Percentiles rank a stretch among this genome's conserved stretches.
phyloP scores from a whole-genome alignment of 92 coral and sea anemone genomes.

The Parazoanthus darwini region DNA sequence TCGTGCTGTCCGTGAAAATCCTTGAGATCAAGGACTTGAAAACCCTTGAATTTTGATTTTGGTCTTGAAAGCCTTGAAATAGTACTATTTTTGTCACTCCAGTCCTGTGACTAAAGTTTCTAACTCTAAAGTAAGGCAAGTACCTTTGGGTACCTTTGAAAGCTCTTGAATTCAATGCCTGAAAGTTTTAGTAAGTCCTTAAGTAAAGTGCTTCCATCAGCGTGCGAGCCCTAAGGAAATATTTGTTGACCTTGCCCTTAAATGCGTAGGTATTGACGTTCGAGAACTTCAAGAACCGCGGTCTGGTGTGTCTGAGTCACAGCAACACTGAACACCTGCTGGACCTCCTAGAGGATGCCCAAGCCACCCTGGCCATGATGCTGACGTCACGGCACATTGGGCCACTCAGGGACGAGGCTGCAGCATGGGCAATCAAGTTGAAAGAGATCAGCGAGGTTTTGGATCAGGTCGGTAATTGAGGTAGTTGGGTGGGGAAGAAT shows the following conservation, averaged over 20 bases:
- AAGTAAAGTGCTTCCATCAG: too few relatives aligned
- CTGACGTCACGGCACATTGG: slow-evolving; percentile 97
- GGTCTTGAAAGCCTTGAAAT: too few relatives aligned
- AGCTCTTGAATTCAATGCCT: too few relatives aligned
- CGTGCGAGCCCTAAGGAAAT: too few relatives aligned
- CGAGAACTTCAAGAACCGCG: slow-evolving; percentile 96
- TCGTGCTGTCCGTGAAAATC: too few relatives aligned
- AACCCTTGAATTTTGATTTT: too few relatives aligned
- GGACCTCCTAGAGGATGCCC: slow-evolving; percentile 94
- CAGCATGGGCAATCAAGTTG: slow-evolving; percentile 97
- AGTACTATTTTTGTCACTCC: too few relatives aligned
- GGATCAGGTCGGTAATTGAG: slow-evolving; percentile 72
- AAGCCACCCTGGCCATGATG: slow-evolving; percentile 96
- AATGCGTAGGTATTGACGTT: slow-evolving; percentile 75
- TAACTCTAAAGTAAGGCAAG: too few relatives aligned
- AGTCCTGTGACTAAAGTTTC: too few relatives aligned
- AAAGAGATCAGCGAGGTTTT: slow-evolving; percentile 94
- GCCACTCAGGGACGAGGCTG: slow-evolving; percentile 97
- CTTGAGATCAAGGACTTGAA: too few relatives aligned
- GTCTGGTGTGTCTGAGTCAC: slow-evolving; percentile 89
- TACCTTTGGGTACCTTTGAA: too few relatives aligned
- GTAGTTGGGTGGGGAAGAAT: not conserved
- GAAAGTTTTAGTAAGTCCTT: too few relatives aligned
- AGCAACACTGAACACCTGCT: slow-evolving; percentile 88
- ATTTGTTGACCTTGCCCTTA: not conserved